Evolutionary conservation across 2,797 vertebrate genomes (phyloP), one percentile per base, ranked within the genome.

Genomic region (Microctenopoma stevenorrisi): DNA sequence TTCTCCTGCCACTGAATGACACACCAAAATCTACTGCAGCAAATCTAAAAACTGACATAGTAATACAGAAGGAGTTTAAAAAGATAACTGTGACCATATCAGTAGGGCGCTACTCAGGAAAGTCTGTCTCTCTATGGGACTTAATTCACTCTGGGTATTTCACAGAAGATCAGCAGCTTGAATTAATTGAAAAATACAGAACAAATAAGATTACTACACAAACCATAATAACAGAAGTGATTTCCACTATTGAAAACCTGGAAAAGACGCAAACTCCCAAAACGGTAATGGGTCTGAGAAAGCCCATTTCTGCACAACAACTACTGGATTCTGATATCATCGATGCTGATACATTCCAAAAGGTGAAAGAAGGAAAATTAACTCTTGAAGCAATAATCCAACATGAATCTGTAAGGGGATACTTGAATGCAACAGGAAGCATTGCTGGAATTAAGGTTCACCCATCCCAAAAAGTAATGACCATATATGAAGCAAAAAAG

Each of bases 61-160:
- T 93, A 26, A 90, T 94, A 74, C 89, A 79, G 58, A 58, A 87
- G 55, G 87, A 82, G 44, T 90, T 94, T 87, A 77, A 93, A 44
- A 92, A 87, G 0, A 91, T 90, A 3, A 58, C 50, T 13, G 89
- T 96, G 1, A 79, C 61, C 0, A 64, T 96, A 25, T 67, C 85
- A 0, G 64, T 90, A 1, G 96, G 95, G 0, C 90, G 81, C 15
- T 88, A 94, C 1, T 84, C 37, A 7, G 95, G 95, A 3, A 91
- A 93, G 84, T 91, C 68, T 0, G 79, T 96, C 15, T 95, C 95
- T 0, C 55, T 96, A 0, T 97, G 96, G 97, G 93, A 96, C 35
- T 82, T 98, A 66, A 86, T 98, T 67, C 94, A 97, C 76, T 96
- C 96, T 0, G 90, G 92, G 47, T 96, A 95, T 68, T 94, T 98